phyloP scores from a whole-genome alignment of 2,797 vertebrate species.

The Rhinichthys osculus region DNA sequence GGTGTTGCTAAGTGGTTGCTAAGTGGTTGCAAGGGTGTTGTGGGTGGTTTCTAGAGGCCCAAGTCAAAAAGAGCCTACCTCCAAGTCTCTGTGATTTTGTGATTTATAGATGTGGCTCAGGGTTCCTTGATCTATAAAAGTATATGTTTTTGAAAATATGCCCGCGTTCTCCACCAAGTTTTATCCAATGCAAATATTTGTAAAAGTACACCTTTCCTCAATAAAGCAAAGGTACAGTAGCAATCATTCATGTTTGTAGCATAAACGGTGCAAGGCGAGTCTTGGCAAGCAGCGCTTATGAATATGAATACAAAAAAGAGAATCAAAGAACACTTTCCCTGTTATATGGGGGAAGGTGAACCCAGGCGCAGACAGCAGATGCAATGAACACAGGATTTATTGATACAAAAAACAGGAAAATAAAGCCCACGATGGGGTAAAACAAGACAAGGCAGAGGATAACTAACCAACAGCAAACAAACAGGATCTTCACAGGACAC shows the following conservation, averaged over 20 bases:
- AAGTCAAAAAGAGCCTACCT: not conserved
- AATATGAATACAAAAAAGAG: slow-evolving; percentile 10
- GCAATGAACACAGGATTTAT: too few species aligned
- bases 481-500: too few species aligned
- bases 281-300: not conserved
- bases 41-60: not conserved
- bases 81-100: not conserved
- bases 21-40: not conserved
- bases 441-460: too few species aligned
- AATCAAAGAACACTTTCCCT: not conserved
- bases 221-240: not conserved
- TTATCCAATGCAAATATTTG: not conserved
- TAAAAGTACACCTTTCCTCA: not conserved
- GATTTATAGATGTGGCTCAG: not conserved
- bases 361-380: too few species aligned
- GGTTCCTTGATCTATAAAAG: not conserved
- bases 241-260: not conserved
- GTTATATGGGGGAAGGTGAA: too few species aligned
- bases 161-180: not conserved
- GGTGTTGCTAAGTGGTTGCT: not conserved
- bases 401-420: too few species aligned
- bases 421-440: too few species aligned
- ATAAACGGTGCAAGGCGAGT: not conserved
- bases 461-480: too few species aligned
- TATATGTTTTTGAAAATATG: not conserved